These are phyloP conservation scores for Platycheirus albimanus DNA, from an alignment of 2,888 invertebrate species.

Conservation along the genomic window DNA sequence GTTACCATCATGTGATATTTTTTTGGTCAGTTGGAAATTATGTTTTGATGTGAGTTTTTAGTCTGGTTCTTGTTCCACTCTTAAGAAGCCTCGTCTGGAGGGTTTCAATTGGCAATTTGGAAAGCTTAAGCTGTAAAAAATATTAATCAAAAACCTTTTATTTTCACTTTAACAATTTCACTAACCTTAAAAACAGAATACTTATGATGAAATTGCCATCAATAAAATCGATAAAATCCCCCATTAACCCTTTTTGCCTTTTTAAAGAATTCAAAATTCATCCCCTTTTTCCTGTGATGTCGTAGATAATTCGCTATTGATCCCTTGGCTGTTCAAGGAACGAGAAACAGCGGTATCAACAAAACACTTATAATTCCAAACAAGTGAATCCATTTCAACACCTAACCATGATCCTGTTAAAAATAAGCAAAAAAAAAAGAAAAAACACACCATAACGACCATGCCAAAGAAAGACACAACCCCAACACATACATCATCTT, in stretches of 20 bases:
- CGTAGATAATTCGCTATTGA: not conserved
- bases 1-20: too few species aligned
- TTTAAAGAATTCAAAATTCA: not conserved
- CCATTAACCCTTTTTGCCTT: too few species aligned
- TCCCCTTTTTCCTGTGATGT: not conserved
- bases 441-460: too few species aligned
- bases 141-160: too few species aligned
- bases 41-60: too few species aligned
- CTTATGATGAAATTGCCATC: slow-evolving; percentile 25
- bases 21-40: too few species aligned
- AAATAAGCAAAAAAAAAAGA: slow-evolving; percentile 10
- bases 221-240: slow-evolving; percentile 21
- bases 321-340: not conserved
- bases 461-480: not conserved
- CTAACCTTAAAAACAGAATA: slow-evolving; percentile 12
- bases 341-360: slow-evolving; percentile 22
- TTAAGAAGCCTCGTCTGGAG: too few species aligned
- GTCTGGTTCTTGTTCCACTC: too few species aligned
- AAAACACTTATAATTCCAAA: slow-evolving; percentile 61
- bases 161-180: not conserved
- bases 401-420: slow-evolving; percentile 53
- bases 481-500: not conserved
- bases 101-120: too few species aligned
- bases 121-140: too few species aligned
- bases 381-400: slow-evolving; percentile 61